Conservation (phyloP, 2,113 vertebrate species). For the Dicrurus megarhynchus region DNA sequence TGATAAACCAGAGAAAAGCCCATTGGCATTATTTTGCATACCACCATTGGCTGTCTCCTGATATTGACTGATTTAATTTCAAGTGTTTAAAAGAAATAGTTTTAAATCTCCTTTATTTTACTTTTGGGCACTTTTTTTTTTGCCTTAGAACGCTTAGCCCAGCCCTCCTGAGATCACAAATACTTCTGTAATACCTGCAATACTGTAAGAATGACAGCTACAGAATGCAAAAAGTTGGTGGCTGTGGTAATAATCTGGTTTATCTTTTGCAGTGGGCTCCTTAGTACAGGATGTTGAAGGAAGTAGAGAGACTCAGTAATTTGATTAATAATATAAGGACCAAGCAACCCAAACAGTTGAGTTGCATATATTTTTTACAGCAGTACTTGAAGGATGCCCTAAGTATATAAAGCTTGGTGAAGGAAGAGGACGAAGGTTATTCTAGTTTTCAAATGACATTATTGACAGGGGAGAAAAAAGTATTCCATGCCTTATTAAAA, state of each 20-base stretch:
- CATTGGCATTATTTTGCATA: not conserved
- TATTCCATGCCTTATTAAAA: not conserved
- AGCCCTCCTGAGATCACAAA: not conserved
- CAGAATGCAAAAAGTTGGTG: not conserved
- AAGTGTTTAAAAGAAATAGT: not conserved
- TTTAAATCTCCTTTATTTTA: not conserved
- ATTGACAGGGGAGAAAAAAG: too few relatives aligned
- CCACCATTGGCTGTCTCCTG: not conserved
- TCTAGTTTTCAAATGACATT: not conserved
- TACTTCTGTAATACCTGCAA: not conserved
- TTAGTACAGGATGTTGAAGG: not conserved
- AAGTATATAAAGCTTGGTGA: not conserved
- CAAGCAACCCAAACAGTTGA: not conserved
- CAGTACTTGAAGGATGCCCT: not conserved
- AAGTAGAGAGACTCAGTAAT: not conserved
- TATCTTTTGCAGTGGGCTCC: not conserved
- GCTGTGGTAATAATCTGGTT: not conserved
- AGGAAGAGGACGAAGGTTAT: not conserved
- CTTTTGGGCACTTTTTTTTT: rapidly evolving
- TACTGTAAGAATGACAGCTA: not conserved
- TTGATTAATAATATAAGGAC: not conserved
- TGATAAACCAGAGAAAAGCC: not conserved
- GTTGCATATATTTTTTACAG: not conserved
- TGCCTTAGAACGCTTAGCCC: not conserved
- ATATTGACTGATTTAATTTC: not conserved